Conservation (phyloP, 2,888 invertebrate species). For the Drosophila histrio region DNA sequence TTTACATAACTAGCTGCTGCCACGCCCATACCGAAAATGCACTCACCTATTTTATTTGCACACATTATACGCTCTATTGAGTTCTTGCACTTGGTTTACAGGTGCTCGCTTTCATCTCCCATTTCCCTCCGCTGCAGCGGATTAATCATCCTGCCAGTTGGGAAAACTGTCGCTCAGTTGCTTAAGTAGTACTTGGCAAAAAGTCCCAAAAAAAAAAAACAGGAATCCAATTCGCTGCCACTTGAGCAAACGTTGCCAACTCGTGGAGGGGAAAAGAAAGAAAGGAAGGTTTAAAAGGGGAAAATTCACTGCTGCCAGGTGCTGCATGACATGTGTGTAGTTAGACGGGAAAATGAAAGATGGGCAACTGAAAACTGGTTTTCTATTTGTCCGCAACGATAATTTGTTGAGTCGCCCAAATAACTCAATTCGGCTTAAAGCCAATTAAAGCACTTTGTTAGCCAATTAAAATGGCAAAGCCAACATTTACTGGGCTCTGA, state of each 20-base stretch:
- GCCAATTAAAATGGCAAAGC: conserved; percentile 65
- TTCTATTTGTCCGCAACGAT: conserved; percentile 11
- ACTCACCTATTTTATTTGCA: conserved; percentile 75
- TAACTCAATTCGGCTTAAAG: conserved; percentile 49
- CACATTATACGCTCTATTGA: conserved; percentile 75
- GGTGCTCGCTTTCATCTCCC: conserved; percentile 7
- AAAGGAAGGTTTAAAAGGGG: not conserved
- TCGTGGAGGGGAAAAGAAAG: not conserved
- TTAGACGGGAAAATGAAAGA: not conserved
- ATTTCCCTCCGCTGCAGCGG: not conserved
- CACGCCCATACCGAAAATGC: conserved; percentile 38
- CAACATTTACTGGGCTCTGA: conserved; percentile 38
- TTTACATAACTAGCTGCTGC: conserved; percentile 48
- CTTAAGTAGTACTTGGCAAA: conserved; percentile 43
- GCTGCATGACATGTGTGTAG: conserved; percentile 43
- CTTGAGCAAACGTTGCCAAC: conserved; percentile 32
- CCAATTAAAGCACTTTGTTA: conserved; percentile 72
- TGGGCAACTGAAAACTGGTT: conserved; percentile 1
- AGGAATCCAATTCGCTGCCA: conserved; percentile 18
- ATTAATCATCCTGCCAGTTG: conserved; percentile 43
- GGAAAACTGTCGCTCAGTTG: conserved; percentile 47
- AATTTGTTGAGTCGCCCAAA: conserved; percentile 19
- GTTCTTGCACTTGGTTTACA: conserved; percentile 37
- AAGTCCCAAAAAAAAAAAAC: conserved; percentile 23
- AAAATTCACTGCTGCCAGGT: conserved; percentile 1